phyloP scores from a whole-genome alignment of 2,113 vertebrate species.

The Lethenteron camtschaticum region DNA sequence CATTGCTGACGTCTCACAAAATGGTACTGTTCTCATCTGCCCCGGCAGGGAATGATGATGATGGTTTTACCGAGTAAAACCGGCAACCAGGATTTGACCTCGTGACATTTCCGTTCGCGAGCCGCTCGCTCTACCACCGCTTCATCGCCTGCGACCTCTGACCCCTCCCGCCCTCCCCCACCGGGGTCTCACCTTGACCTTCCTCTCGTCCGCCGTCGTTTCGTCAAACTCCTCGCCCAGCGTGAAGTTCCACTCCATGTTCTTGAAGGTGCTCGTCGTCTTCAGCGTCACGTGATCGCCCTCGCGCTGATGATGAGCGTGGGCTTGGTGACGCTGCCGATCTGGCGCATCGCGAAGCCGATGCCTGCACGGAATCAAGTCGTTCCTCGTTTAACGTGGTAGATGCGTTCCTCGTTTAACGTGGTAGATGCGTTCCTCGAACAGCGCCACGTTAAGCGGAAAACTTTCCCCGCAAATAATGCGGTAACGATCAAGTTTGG shows the following conservation, averaged over 20 bases:
- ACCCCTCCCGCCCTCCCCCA: background rate
- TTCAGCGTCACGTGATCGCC: slow-evolving; percentile 47
- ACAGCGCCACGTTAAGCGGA: too few relatives aligned
- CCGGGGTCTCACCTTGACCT: slow-evolving; percentile 50
- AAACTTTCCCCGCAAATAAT: too few relatives aligned
- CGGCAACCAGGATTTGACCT: background rate
- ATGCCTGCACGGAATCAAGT: slow-evolving; percentile 29
- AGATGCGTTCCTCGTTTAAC: too few relatives aligned
- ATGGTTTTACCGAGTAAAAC: background rate
- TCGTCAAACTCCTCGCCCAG: slow-evolving; percentile 80
- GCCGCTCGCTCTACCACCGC: background rate
- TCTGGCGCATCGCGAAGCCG: slow-evolving; percentile 57
- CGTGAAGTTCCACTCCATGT: slow-evolving; percentile 62
- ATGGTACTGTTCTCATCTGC: background rate
- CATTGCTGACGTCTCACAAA: too few relatives aligned
- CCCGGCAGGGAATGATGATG: background rate
- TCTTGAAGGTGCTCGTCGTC: slow-evolving; percentile 67
- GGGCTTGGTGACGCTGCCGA: slow-evolving; percentile 71
- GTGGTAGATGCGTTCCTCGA: too few relatives aligned
- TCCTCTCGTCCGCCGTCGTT: slow-evolving; percentile 52
- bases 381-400: too few relatives aligned
- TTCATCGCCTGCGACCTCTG: background rate
- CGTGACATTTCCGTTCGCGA: background rate
- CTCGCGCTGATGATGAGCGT: slow-evolving; percentile 61
- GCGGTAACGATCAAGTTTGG: too few relatives aligned